phyloP scores from a whole-genome alignment of 2,888 invertebrate species.

The Eupithecia dodoneata region DNA sequence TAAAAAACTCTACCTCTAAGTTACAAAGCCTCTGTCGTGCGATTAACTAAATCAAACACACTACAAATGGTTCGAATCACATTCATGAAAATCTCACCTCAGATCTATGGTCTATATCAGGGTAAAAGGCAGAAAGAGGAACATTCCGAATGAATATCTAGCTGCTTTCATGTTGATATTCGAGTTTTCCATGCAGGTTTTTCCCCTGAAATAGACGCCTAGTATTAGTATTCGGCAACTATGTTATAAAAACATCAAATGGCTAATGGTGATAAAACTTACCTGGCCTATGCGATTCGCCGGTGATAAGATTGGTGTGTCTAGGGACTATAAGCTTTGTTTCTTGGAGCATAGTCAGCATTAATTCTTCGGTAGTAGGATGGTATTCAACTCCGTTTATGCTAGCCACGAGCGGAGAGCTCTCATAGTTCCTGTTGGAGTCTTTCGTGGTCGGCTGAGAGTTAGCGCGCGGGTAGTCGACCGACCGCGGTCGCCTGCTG shows the following conservation, averaged over 20 bases:
- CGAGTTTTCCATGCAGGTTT: constrained; percentile 81
- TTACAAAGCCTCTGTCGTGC: constrained; percentile 48
- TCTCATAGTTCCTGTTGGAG: constrained; percentile 70
- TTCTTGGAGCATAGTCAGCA: constrained; percentile 80
- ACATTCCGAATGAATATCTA: constrained; percentile 46
- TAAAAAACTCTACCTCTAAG: constrained; percentile 41
- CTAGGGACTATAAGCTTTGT: constrained; percentile 76
- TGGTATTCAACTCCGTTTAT: constrained; percentile 79
- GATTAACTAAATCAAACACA: constrained; percentile 37
- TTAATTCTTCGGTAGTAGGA: constrained; percentile 77
- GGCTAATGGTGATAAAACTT: constrained; percentile 28
- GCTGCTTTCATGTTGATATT: constrained; percentile 79
- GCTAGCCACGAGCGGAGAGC: constrained; percentile 76
- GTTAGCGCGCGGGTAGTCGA: constrained; percentile 63
- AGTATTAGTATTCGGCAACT: constrained; percentile 21
- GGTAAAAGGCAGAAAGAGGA: constrained; percentile 54
- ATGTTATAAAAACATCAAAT: constrained; percentile 16
- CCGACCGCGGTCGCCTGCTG: constrained; percentile 71
- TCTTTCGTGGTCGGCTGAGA: constrained; percentile 55
- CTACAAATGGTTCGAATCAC: constrained; percentile 53
- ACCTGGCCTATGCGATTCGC: constrained; percentile 78
- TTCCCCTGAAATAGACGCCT: constrained; percentile 66
- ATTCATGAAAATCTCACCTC: constrained; percentile 62
- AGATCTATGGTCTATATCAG: constrained; percentile 66
- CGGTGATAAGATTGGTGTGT: constrained; percentile 66